A percentile compares a stretch with the other conserved stretches of the same genome.
These are phyloP conservation scores for Proisotoma minuta DNA, from an alignment of 2,888 invertebrate genomes.

Conservation along the genomic window DNA sequence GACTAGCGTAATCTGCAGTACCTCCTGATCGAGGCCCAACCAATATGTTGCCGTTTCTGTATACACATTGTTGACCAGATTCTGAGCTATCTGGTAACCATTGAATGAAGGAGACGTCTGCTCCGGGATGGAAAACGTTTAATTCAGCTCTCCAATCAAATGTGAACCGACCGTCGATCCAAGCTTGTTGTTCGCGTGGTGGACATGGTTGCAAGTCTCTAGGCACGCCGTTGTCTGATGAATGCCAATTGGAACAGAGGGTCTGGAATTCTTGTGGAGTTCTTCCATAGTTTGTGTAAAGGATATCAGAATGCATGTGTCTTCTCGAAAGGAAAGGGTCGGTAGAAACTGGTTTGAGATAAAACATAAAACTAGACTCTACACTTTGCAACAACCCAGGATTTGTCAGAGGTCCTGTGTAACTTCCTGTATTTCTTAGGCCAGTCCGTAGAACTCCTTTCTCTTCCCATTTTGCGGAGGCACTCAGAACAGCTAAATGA, in stretches of 20 bases:
- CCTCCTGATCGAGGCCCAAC: neutral
- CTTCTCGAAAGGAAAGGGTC: neutral
- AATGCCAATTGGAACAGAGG: neutral
- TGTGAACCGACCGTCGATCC: neutral
- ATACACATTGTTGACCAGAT: conserved; percentile 8
- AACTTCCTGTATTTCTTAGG: neutral
- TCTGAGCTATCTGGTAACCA: neutral
- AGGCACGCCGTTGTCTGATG: neutral
- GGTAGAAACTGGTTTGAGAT: neutral
- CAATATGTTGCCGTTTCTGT: neutral
- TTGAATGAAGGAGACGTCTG: neutral
- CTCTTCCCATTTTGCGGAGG: neutral
- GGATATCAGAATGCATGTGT: neutral
- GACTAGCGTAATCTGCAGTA: neutral
- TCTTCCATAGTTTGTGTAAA: neutral
- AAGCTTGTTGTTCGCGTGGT: neutral
- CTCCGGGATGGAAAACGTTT: conserved; percentile 1
- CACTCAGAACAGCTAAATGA: neutral
- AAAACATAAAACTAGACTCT: neutral
- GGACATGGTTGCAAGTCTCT: conserved; percentile 1
- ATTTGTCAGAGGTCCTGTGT: neutral
- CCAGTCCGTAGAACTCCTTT: neutral
- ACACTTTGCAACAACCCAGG: neutral
- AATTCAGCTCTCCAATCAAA: neutral
- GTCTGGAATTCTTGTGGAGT: neutral